Percentiles rank a stretch among this genome's conserved stretches.
Evolutionary conservation across 2,113 vertebrate genomes (phyloP).

Genomic region (Caretta caretta): DNA sequence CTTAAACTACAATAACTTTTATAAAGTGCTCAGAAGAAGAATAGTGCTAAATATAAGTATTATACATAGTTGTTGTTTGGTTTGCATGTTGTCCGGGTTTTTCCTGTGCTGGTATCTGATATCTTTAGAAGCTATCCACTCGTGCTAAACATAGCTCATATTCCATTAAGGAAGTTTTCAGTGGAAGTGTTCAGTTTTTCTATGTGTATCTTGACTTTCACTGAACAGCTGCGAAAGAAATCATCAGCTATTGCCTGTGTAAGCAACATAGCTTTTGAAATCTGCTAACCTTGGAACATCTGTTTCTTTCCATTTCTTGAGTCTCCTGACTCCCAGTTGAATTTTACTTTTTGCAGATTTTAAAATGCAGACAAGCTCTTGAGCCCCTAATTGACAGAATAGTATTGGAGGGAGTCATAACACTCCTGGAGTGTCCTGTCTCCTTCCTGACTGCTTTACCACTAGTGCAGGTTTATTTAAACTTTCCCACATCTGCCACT

Average conservation of each 20-base stretch:
- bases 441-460: neutral
- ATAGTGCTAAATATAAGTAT: neutral
- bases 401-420: neutral
- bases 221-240: slow-evolving; percentile 13
- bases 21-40: neutral
- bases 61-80: neutral
- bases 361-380: neutral
- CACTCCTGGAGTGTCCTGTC: neutral
- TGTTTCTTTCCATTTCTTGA: neutral
- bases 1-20: neutral
- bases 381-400: neutral
- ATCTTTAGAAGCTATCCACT: neutral
- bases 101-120: neutral
- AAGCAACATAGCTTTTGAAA: neutral
- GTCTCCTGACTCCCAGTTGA: neutral
- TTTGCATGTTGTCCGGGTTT: neutral
- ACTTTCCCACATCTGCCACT: neutral
- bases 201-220: neutral
- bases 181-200: neutral
- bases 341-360: neutral
- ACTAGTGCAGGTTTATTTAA: neutral
- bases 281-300: slow-evolving; percentile 3
- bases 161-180: neutral
- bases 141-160: neutral
- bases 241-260: neutral